A percentile compares a stretch with the other conserved stretches of the same genome.
These are phyloP conservation scores for Rhinichthys osculus DNA, from an alignment of 2,797 vertebrate species.

Conservation along the genomic window DNA sequence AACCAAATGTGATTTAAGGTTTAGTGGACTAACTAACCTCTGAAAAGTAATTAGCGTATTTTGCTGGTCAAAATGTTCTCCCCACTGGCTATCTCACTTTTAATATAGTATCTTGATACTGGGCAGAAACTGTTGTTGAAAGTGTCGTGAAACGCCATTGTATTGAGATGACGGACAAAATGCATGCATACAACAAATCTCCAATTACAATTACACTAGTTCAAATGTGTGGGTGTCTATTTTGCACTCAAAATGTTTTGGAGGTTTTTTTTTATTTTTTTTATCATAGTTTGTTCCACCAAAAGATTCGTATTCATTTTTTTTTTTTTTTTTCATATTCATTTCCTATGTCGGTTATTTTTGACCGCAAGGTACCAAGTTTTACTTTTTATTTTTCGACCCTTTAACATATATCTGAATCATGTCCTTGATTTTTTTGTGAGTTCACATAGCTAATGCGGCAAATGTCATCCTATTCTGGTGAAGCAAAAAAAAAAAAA, in stretches of 20 bases:
- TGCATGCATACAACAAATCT: background rate
- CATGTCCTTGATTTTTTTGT: background rate
- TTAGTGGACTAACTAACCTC: background rate
- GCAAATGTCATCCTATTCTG: background rate
- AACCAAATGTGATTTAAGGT: background rate
- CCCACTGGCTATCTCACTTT: background rate
- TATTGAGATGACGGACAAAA: background rate
- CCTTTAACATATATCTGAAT: background rate
- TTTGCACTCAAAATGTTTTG: no score
- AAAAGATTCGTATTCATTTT: no score
- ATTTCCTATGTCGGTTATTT: background rate
- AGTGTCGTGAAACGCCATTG: background rate
- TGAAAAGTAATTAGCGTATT: background rate
- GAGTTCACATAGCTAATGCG: background rate
- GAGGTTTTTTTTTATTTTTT: no score
- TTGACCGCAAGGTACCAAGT: background rate
- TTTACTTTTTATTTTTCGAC: background rate
- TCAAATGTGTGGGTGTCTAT: no score
- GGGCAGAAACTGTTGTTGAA: background rate
- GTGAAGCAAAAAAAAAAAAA: background rate
- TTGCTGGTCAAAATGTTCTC: slow-evolving; percentile 4
- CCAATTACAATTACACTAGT: no score
- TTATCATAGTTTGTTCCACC: no score
- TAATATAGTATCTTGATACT: background rate
- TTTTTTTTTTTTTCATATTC: background rate